phyloP scores from a whole-genome alignment of 2,797 vertebrate species.

The Platalea minor region DNA sequence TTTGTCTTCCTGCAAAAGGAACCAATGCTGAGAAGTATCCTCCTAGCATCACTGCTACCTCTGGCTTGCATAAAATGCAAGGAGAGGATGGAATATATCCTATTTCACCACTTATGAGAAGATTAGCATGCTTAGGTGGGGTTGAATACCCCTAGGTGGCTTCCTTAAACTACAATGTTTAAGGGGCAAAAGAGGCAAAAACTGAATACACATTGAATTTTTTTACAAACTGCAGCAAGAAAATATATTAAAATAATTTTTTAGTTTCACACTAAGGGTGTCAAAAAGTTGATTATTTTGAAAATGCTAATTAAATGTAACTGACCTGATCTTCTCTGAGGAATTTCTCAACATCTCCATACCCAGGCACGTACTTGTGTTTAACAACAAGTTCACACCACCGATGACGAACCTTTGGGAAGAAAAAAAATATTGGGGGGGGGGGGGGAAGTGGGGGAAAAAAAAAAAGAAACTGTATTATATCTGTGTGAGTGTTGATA shows the following conservation, averaged over 20 bases:
- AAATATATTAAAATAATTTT: background rate
- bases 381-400: conserved; percentile 96
- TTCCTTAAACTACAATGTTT: background rate
- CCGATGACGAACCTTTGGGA: conserved; percentile 87
- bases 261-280: background rate
- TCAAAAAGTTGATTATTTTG: background rate
- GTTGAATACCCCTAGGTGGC: background rate
- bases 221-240: background rate
- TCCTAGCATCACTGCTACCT: background rate
- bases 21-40: background rate
- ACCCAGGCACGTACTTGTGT: conserved; percentile 79
- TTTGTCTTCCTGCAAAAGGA: background rate
- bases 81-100: background rate
- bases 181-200: background rate
- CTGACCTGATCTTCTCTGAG: conserved; percentile 88
- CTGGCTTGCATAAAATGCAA: background rate
- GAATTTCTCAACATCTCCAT: conserved; percentile 86
- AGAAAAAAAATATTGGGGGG: background rate
- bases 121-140: background rate
- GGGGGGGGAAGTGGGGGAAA: too few species aligned
- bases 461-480: background rate
- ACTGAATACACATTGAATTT: background rate
- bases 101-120: background rate
- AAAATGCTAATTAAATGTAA: background rate
- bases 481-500: background rate